Evolutionary conservation across 2,888 invertebrate genomes (phyloP), one percentile per base, ranked within the genome.

Genomic region (Drosophila demipolita): DNA sequence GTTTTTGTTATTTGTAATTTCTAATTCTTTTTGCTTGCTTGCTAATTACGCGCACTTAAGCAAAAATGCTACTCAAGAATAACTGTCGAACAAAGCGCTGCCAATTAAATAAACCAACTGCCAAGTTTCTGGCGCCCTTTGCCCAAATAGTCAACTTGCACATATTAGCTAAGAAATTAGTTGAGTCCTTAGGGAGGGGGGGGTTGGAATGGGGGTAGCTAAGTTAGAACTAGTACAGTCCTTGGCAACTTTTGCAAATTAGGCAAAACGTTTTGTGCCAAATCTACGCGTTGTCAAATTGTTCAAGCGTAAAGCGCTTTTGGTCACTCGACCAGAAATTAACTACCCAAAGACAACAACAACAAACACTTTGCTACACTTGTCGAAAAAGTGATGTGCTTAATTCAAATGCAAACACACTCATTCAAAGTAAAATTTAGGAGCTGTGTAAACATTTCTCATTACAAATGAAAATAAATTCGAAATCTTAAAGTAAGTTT

Each of bases 181-280:
- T 63, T 29, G 17, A 23, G 29, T 29, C 15, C 42, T 23, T 26
- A 26, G 48, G 20, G 57, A 38, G 26, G 26, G 15, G 11, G 26
- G 40, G n/a, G 35, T 1, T 4, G 20, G 45, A 32, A 20, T 3
- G 15, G 1, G 12, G 23, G 26, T 8, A 23, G 11, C 5, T 20
- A 17, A 26, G 12, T 33, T 7, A 15, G 48, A 4, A 5, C 35
- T 15, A 12, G 35, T 35, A 15, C 38, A 68, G 57, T 60, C 65
- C 62, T 66, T 63, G 75, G 78, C 52, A 87, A 87, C 79, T 86
- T 87, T 84, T 83, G 84, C 86, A 87, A 86, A 86, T 86, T 87
- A 86, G 87, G 87, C 86, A 86, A 86, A 86, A 89, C 86, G 87
- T 81, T 87, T 87, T 89, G 76, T 75, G 84, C 84, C 84, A 87